These are phyloP conservation scores for Torymus texanus DNA, from an alignment of 2,888 invertebrate species.

Conservation along the genomic window DNA sequence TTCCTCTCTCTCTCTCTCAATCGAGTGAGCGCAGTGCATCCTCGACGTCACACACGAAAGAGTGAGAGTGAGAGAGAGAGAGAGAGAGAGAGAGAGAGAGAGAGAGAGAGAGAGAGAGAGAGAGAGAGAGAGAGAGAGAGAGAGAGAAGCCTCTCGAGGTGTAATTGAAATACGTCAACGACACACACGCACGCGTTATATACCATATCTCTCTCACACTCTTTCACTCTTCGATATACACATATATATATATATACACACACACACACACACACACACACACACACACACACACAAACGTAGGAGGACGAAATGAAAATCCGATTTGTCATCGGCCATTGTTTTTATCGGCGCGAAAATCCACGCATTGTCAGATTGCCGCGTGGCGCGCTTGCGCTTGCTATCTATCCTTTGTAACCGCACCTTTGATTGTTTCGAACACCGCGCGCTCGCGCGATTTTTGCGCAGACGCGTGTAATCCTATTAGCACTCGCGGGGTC, in stretches of 20 bases:
- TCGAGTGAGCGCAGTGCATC: background rate
- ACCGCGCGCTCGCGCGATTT: conserved; percentile 12
- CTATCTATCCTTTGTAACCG: conserved; percentile 14
- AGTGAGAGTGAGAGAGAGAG: background rate
- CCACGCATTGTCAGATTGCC: too few relatives aligned
- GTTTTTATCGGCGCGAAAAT: too few relatives aligned
- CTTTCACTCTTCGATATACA: background rate
- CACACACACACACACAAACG: too few relatives aligned
- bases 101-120: background rate
- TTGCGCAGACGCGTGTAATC: conserved; percentile 32
- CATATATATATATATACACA: too few relatives aligned
- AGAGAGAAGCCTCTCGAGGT: conserved; percentile 13
- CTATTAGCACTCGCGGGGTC: conserved; percentile 12
- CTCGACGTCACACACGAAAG: conserved; percentile 10
- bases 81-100: background rate
- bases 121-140: background rate
- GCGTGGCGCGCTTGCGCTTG: too few relatives aligned
- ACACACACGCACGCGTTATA: background rate
- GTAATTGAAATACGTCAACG: conserved; percentile 43
- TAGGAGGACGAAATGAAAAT: conserved; percentile 16
- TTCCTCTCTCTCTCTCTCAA: background rate
- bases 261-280: too few relatives aligned
- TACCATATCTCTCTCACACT: background rate
- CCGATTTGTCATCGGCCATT: conserved; percentile 21
- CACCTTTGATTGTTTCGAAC: conserved; percentile 15